Evolutionary conservation across 2,797 vertebrate genomes (phyloP).

Genomic region (Coluber constrictor): DNA sequence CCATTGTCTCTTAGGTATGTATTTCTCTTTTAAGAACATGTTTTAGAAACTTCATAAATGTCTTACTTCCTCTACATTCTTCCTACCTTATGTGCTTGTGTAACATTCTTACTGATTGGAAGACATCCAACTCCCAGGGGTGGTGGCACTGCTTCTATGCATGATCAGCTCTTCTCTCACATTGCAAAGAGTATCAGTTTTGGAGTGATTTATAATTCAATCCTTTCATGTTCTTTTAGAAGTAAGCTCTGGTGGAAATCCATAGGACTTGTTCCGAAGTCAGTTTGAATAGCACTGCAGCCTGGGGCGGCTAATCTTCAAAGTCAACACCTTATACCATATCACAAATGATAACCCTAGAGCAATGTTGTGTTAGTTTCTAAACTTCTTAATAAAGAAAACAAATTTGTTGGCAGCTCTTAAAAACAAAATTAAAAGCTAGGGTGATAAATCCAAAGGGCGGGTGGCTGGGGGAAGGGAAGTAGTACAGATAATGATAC

Average conservation of each 20-base stretch:
- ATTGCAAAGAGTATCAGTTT: not conserved
- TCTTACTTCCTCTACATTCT: not conserved
- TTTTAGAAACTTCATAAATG: not conserved
- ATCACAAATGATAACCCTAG: slow-evolving; percentile 9
- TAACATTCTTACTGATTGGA: not conserved
- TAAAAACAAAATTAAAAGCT: not conserved
- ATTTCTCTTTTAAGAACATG: not conserved
- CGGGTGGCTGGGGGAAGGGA: not conserved
- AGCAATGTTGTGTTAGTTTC: slow-evolving; percentile 4
- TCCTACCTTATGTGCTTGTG: not conserved
- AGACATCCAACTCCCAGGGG: not conserved
- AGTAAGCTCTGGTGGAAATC: not conserved
- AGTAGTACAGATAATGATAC: not conserved
- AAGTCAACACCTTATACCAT: not conserved
- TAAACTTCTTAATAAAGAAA: slow-evolving; percentile 18
- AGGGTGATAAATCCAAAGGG: not conserved
- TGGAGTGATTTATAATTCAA: not conserved
- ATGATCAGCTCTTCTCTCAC: not conserved
- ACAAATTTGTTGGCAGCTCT: slow-evolving; percentile 21
- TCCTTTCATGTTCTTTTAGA: not conserved
- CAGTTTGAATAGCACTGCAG: not conserved
- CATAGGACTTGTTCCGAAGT: not conserved
- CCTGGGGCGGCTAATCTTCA: not conserved
- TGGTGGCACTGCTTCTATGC: not conserved
- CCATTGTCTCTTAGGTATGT: not conserved